Evolutionary conservation across 2,888 invertebrate genomes (phyloP).

Genomic region (Standfussiana lucernea): DNA sequence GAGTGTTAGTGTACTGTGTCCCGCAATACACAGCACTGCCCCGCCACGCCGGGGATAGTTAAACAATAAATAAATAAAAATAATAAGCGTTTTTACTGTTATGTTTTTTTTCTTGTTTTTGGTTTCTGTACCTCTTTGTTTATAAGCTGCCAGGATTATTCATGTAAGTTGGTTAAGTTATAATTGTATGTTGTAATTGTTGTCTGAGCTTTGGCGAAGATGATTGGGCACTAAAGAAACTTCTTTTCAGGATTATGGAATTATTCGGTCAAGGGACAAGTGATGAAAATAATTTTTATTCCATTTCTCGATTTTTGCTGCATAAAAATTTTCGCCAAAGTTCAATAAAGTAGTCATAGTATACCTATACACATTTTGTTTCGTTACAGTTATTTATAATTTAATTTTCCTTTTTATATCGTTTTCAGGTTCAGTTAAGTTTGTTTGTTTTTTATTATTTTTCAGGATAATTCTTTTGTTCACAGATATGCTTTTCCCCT

Average conservation of each 20-base stretch:
- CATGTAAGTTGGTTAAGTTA: slow-evolving; percentile 77
- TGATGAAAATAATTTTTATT: not conserved
- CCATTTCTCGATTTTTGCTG: not conserved
- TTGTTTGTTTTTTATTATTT: slow-evolving; percentile 37
- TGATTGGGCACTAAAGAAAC: not conserved
- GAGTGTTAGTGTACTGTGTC: slow-evolving; percentile 83
- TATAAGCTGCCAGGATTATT: slow-evolving; percentile 79
- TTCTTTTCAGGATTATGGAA: not conserved
- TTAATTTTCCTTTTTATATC: slow-evolving; percentile 41
- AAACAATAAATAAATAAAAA: slow-evolving; percentile 87
- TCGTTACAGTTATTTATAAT: slow-evolving; percentile 27
- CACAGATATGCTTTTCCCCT: slow-evolving; percentile 50
- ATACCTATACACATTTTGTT: not conserved
- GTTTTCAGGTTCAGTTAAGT: slow-evolving; percentile 37
- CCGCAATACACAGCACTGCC: slow-evolving; percentile 84
- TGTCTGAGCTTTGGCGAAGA: slow-evolving; percentile 22
- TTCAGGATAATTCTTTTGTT: slow-evolving; percentile 54
- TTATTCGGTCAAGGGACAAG: not conserved
- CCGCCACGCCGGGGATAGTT: slow-evolving; percentile 83
- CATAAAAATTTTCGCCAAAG: not conserved
- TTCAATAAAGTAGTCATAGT: not conserved
- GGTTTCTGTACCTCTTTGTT: slow-evolving; percentile 50
- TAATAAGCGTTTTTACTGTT: slow-evolving; percentile 65
- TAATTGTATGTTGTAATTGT: slow-evolving; percentile 1
- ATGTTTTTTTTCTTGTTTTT: slow-evolving; percentile 55